Conservation (phyloP, 2,113 vertebrate species). For the Coptodon rendalli region DNA sequence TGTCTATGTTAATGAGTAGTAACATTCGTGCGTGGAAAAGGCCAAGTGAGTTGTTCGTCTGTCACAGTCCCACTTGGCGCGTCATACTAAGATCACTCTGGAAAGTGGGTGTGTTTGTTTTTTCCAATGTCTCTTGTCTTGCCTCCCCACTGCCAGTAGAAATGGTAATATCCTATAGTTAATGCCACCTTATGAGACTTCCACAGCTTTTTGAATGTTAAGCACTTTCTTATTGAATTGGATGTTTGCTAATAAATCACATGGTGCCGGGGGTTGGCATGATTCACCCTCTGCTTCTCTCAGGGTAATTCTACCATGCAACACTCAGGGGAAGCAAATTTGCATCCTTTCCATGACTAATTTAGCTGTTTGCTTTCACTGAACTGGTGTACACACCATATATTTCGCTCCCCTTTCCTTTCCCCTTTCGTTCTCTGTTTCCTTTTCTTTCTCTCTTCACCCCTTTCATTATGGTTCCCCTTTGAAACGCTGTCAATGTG, state of each 20-base stretch:
- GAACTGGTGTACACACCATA: constrained; percentile 51
- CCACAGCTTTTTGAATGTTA: constrained; percentile 63
- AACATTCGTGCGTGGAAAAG: constrained; percentile 58
- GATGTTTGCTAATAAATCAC: constrained; percentile 73
- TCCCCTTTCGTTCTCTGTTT: constrained; percentile 14
- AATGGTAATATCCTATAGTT: constrained; percentile 46
- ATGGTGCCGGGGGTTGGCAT: constrained; percentile 40
- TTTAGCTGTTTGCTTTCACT: constrained; percentile 68
- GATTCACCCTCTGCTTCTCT: constrained; percentile 64
- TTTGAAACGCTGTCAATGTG: constrained; percentile 38
- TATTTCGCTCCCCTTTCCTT: constrained; percentile 22
- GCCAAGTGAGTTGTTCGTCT: constrained; percentile 56
- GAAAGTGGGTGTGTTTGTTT: constrained; percentile 50
- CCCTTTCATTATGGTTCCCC: constrained; percentile 37
- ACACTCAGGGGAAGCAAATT: constrained; percentile 64
- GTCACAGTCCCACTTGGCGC: constrained; percentile 31
- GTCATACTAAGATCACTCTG: constrained; percentile 16
- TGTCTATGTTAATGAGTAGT: constrained; percentile 69
- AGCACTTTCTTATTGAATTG: constrained; percentile 71
- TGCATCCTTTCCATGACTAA: constrained; percentile 61
- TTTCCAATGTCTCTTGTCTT: constrained; percentile 6
- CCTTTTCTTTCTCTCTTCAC: constrained; percentile 22
- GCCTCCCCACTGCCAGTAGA: background rate
- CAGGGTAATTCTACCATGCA: constrained; percentile 57
- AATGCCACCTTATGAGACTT: constrained; percentile 58